Conservation (phyloP, 2,113 vertebrate genomes). For the Erinaceus europaeus region DNA sequence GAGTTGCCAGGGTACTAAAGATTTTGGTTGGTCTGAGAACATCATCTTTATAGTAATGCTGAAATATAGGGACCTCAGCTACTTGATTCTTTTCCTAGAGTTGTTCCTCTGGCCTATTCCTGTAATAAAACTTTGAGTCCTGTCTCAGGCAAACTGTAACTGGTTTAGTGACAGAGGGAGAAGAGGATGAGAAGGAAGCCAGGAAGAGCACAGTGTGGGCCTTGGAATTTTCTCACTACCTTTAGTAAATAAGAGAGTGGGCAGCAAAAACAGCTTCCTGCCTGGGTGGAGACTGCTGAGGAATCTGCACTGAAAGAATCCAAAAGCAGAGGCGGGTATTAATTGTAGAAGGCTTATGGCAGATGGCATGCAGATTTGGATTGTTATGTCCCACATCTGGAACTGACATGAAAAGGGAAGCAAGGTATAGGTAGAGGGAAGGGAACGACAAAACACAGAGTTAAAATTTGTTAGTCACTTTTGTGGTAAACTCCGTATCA, state of each 20-base stretch:
- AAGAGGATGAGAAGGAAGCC: not conserved
- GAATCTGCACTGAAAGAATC: not conserved
- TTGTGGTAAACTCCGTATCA: not conserved
- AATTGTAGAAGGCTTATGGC: not conserved
- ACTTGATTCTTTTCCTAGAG: not conserved
- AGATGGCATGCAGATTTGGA: not conserved
- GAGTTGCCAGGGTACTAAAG: not conserved
- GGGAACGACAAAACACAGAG: not conserved
- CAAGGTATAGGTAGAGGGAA: not conserved
- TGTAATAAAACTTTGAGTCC: not conserved
- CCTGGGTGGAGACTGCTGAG: not conserved
- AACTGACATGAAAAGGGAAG: not conserved
- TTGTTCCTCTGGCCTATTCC: not conserved
- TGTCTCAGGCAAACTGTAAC: not conserved
- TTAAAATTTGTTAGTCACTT: not conserved
- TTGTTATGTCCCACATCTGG: not conserved
- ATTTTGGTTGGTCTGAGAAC: not conserved
- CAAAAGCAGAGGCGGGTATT: not conserved
- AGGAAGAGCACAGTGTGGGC: not conserved
- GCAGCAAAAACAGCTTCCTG: not conserved
- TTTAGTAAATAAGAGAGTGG: not conserved
- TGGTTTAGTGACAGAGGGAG: not conserved
- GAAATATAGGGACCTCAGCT: not conserved
- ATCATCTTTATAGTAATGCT: not conserved
- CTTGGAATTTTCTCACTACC: not conserved